phyloP scores from a whole-genome alignment of 2,888 invertebrate genomes.

The Ophion ventricosus region DNA sequence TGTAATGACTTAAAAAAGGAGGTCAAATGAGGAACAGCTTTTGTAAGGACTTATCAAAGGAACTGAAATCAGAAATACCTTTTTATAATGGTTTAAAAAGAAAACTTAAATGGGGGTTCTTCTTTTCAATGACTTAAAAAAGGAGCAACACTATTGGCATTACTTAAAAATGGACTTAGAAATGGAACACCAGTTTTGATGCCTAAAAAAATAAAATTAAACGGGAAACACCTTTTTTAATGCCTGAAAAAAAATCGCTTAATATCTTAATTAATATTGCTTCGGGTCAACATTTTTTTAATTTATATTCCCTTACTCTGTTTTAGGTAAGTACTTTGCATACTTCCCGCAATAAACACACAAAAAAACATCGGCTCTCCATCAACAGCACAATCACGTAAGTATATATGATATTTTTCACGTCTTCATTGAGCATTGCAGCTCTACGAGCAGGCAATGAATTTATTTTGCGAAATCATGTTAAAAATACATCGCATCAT shows the following conservation, averaged over 20 bases:
- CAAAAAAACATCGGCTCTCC: background rate
- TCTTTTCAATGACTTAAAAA: background rate
- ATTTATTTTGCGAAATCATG: background rate
- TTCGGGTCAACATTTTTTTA: background rate
- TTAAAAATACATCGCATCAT: background rate
- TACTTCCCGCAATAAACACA: background rate
- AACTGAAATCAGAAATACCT: background rate
- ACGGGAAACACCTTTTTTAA: too few species aligned
- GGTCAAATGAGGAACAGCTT: background rate
- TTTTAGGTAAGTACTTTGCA: slow-evolving; percentile 61
- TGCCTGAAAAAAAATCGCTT: too few species aligned
- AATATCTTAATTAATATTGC: too few species aligned
- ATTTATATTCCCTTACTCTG: slow-evolving; percentile 37
- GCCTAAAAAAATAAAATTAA: background rate
- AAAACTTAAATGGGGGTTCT: too few species aligned
- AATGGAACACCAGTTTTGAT: too few species aligned
- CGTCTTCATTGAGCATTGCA: background rate
- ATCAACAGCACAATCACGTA: background rate
- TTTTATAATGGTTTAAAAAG: background rate
- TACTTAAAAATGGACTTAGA: too few species aligned
- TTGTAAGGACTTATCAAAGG: background rate
- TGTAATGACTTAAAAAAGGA: background rate
- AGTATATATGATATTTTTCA: slow-evolving; percentile 22
- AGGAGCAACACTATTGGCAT: too few species aligned
- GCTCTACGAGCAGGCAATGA: background rate